Evolutionary conservation across 2,113 vertebrate genomes (phyloP), one percentile per base, ranked within the genome.

Genomic region (Pygoscelis adeliae): DNA sequence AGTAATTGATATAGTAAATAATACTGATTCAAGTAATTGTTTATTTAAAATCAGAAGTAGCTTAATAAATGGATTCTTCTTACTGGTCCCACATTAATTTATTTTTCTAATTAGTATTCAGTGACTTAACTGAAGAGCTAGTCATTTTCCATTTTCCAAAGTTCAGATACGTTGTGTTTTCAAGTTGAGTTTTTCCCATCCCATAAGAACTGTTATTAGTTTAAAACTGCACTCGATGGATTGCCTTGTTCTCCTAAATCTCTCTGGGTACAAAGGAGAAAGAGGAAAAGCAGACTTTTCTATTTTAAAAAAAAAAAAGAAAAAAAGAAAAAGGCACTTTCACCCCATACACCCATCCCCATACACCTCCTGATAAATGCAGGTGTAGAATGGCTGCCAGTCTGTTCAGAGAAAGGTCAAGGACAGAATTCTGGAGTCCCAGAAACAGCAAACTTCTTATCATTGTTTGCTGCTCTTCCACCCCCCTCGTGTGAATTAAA

Each of bases 41-140:
- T 92, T 88, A 42, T 79, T 95, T 92, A 73, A 91, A 94, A 89
- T 70, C 27, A 90, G 42, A 76, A 82, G 14, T 87, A 76, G 22
- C 16, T 78, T 90, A 91, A 80, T 92, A 81, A 93, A 87, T 42
- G 9, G 23, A 22, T 92, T 72, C 30, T 84, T 84, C 38, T 87
- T 76, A 67, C 65, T 79, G 59, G 70, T 34, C 42, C 52, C 49
- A 61, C 26, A 30, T 77, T 38, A 56, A 85, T 91, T 81, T 79
- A 59, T 95, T 94, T 93, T 92, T 78, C 61, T 90, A 76, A 83
- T 95, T 91, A 59, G 42, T 69, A 70, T 71, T 96, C 81, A 93
- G 77, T 91, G 59, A 53, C 61, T 86, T 88, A 58, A 58, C 42
- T 83, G 81, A 89, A 90, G 55, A 87, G 58, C 44, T 66, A 59